Percentiles rank a stretch among this genome's conserved stretches.
phyloP scores from a whole-genome alignment of 1,140 invertebrate species.

The Zophobas atratus region DNA sequence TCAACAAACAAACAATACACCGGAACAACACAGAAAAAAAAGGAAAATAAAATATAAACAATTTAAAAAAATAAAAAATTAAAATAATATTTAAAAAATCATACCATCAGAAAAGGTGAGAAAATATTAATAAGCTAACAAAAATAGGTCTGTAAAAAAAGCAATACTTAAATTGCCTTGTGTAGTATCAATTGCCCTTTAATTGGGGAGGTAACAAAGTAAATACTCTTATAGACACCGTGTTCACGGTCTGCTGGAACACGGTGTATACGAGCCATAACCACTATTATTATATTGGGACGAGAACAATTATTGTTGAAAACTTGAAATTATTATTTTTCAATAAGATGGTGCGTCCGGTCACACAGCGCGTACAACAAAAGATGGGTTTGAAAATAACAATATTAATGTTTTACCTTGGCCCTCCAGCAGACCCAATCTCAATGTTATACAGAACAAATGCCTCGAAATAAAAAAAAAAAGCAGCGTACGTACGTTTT shows the following conservation, averaged over 20 bases:
- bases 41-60: neutral
- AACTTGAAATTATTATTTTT: neutral
- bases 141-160: slow-evolving; percentile 3
- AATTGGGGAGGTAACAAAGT: slow-evolving; percentile 7
- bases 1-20: slow-evolving; percentile 15
- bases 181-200: slow-evolving; percentile 6
- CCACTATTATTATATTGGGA: neutral
- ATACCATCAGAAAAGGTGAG: slow-evolving; percentile 2
- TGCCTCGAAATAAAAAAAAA: too few relatives aligned
- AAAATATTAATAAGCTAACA: slow-evolving; percentile 21
- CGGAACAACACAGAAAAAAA: slow-evolving; percentile 1
- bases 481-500: neutral
- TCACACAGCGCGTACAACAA: too few relatives aligned
- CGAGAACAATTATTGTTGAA: neutral
- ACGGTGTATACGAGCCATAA: neutral
- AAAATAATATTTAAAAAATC: slow-evolving; percentile 3
- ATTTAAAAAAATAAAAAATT: neutral
- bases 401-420: neutral
- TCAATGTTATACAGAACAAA: too few relatives aligned
- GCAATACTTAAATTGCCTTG: slow-evolving; percentile 3
- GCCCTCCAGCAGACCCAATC: neutral
- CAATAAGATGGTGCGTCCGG: neutral
- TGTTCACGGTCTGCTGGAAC: neutral
- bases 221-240: neutral
- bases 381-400: neutral